These are phyloP conservation scores for Chrysogorgia sp. DNA, from an alignment of 92 coral and sea anemone species.

Conservation along the genomic window DNA sequence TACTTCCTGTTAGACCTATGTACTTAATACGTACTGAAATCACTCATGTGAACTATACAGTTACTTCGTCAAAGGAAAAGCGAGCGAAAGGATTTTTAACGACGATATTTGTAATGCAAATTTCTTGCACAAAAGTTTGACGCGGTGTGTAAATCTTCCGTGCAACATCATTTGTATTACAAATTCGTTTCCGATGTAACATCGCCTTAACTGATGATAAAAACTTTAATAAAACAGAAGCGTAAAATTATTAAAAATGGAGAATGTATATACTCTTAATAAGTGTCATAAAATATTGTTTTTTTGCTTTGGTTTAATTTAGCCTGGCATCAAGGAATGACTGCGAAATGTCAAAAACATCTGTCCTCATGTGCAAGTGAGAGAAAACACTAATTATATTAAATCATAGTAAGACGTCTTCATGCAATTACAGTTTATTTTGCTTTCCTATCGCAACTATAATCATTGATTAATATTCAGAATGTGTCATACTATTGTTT, in stretches of 20 bases:
- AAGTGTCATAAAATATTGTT: background rate
- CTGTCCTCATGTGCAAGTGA: constrained; percentile 40
- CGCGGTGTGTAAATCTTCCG: too few species aligned
- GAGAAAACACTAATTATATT: constrained; percentile 46
- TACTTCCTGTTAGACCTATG: too few species aligned
- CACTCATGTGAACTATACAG: too few species aligned
- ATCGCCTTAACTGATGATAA: too few species aligned
- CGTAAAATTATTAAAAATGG: background rate
- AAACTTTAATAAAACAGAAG: too few species aligned
- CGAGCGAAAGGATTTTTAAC: too few species aligned
- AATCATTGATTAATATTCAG: constrained; percentile 50
- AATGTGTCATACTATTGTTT: constrained; percentile 50
- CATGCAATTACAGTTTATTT: constrained; percentile 52
- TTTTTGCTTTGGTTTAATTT: background rate
- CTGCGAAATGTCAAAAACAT: constrained; percentile 22
- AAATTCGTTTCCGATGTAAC: too few species aligned
- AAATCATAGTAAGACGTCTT: constrained; percentile 48
- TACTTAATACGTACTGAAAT: too few species aligned
- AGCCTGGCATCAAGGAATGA: background rate
- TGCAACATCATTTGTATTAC: too few species aligned
- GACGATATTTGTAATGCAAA: too few species aligned
- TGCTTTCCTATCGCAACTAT: constrained; percentile 41
- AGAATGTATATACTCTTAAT: background rate
- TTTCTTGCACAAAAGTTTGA: too few species aligned
- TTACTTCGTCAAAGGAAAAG: too few species aligned